phyloP scores from a whole-genome alignment of 2,888 invertebrate genomes.

The Drosophila neutralis region DNA sequence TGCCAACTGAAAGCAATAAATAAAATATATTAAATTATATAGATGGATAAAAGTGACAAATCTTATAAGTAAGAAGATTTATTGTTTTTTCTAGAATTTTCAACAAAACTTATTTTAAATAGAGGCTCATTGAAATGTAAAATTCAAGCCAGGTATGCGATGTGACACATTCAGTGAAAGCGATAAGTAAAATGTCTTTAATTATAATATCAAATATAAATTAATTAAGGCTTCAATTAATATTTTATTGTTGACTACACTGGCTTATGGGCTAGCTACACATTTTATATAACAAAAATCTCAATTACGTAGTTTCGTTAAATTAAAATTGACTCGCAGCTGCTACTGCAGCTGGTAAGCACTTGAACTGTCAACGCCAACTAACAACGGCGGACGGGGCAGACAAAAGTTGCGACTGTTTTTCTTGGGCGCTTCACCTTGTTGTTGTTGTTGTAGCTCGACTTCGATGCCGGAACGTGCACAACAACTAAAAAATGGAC shows the following conservation, averaged over 20 bases:
- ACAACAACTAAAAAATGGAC: slow-evolving; percentile 67
- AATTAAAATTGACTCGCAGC: slow-evolving; percentile 60
- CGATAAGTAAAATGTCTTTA: neutral
- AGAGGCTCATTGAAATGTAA: neutral
- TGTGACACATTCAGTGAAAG: too few relatives aligned
- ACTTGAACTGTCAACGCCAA: slow-evolving; percentile 64
- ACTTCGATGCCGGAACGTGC: slow-evolving; percentile 63
- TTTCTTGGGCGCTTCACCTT: slow-evolving; percentile 39
- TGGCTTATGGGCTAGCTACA: slow-evolving; percentile 23
- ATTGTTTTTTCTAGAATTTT: neutral
- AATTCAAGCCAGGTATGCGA: neutral
- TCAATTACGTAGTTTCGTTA: slow-evolving; percentile 65
- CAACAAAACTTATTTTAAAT: neutral
- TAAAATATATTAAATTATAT: neutral
- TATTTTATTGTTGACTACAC: slow-evolving; percentile 5
- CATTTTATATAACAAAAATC: slow-evolving; percentile 34
- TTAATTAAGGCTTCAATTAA: neutral
- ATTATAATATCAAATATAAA: neutral
- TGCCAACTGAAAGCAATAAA: neutral
- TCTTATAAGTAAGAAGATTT: neutral
- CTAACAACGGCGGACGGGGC: slow-evolving; percentile 10
- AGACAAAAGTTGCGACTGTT: slow-evolving; percentile 43
- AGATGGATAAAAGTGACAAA: neutral
- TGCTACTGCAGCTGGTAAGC: slow-evolving; percentile 48
- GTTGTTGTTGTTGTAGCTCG: slow-evolving; percentile 7